Evolutionary conservation across 2,888 invertebrate genomes (phyloP), one percentile per base, ranked within the genome.

Genomic region (Andrena haemorrhoa): DNA sequence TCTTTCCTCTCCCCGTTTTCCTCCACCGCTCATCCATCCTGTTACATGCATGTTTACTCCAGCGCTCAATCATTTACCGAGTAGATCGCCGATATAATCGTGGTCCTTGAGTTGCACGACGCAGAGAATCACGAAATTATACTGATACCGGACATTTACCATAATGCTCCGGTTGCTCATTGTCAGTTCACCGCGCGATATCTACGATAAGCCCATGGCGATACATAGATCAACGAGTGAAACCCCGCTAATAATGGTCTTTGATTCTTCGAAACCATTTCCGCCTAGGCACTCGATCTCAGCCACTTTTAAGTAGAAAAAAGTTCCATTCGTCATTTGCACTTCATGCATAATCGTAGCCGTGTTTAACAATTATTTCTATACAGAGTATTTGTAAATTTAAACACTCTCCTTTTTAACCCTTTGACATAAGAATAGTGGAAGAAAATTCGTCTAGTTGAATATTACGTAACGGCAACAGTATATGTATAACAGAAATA

Each of bases 41-140:
- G 20, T 51, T 20, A 20, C 4, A 12, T 41, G 12, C 20, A 16
- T 16, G 61, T 73, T 74, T 65, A 60, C 65, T 1, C 2, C 26
- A 12, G 51, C 23, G 63, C 16, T 68, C 69, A 73, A 77, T 74
- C 73, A 74, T 83, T 83, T 77, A 26, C 65, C 33, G n/a, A 56
- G 7, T 8, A 8, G 3, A 51, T 29, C 47, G 51, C 35, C 56
- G 51, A 64, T 68, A 69, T 70, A 61, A 79, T 65, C 75, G 29
- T 35, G 23, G 58, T 20, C 33, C 26, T 56, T 35, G 56, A 31
- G 41, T 47, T 58, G n/a, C 41, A 10, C 26, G 47, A 12, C n/a
- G 4, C 58, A 8, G 26, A 41, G 66, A 49, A 74, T 73, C 58
- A 60, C 51, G 63, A 80, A 77, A 77, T 72, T 80, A 66, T 49